phyloP scores from a whole-genome alignment of 2,113 vertebrate genomes.

The Neodon shergylaensis region DNA sequence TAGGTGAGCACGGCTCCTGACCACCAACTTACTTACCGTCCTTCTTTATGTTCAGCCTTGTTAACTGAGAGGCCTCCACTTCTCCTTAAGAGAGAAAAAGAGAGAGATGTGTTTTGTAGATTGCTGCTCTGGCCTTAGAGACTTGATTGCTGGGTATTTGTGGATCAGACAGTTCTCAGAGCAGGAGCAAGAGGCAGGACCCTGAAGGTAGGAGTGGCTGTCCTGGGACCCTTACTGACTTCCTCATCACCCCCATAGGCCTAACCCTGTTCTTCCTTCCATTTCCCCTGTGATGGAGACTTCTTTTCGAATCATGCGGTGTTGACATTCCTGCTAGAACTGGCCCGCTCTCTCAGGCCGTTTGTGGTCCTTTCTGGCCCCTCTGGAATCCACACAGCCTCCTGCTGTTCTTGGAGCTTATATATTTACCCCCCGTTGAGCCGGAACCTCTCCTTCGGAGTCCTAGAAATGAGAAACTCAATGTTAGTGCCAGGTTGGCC shows the following conservation, averaged over 20 bases:
- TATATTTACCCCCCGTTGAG: slow-evolving; percentile 53
- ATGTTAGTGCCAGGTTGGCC: neutral
- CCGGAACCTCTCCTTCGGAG: slow-evolving; percentile 66
- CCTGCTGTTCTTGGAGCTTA: neutral
- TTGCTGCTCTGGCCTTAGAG: neutral
- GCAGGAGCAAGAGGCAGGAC: neutral
- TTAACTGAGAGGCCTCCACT: slow-evolving; percentile 48
- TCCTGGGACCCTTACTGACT: neutral
- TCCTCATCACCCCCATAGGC: neutral
- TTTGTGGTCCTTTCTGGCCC: neutral
- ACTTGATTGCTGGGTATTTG: neutral
- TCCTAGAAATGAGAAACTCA: slow-evolving; percentile 67
- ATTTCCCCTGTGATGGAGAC: neutral
- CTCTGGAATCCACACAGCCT: neutral
- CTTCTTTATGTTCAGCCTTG: slow-evolving; percentile 76
- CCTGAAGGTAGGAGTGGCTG: neutral
- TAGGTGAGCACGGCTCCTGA: neutral
- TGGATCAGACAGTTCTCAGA: neutral
- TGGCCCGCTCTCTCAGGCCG: neutral
- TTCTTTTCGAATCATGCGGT: neutral
- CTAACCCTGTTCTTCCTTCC: neutral
- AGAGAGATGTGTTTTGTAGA: neutral
- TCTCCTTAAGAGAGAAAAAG: slow-evolving; percentile 68
- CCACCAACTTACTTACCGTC: slow-evolving; percentile 60
- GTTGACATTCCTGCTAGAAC: neutral